Percentiles rank a stretch among this genome's conserved stretches.
phyloP scores from a whole-genome alignment of 2,888 invertebrate genomes.

The Zootermopsis nevadensis region DNA sequence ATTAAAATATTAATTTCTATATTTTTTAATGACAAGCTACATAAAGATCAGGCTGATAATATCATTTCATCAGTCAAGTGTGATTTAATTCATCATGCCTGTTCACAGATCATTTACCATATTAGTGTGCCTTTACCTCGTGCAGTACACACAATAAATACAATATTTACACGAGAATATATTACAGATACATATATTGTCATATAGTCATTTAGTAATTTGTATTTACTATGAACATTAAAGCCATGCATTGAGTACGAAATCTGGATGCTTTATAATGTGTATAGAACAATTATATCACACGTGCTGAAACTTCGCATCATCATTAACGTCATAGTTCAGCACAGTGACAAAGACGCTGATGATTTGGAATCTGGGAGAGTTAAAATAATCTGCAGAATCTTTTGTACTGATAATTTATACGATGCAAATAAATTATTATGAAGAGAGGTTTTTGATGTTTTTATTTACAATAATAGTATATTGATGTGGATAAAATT shows the following conservation, averaged over 20 bases:
- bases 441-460: too few relatives aligned
- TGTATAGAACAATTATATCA: conserved; percentile 25
- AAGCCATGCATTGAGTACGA: conserved; percentile 36
- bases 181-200: conserved; percentile 6
- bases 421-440: too few relatives aligned
- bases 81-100: conserved; percentile 39
- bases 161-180: conserved; percentile 42
- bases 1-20: not conserved
- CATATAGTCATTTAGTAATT: not conserved
- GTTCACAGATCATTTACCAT: conserved; percentile 34
- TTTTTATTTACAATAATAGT: too few relatives aligned
- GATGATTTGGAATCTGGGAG: conserved; percentile 14
- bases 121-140: conserved; percentile 35
- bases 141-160: conserved; percentile 44
- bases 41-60: conserved; percentile 22
- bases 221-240: conserved; percentile 32
- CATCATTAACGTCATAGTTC: not conserved
- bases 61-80: not conserved
- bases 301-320: conserved; percentile 21
- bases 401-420: too few relatives aligned
- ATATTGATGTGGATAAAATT: too few relatives aligned
- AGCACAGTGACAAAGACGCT: conserved; percentile 31
- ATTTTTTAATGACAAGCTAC: conserved; percentile 25
- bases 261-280: conserved; percentile 30
- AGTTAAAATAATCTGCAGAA: too few relatives aligned